Percentiles rank a stretch among this genome's conserved stretches.
These are phyloP conservation scores for Odontomachus brunneus DNA, from an alignment of 1,140 invertebrate genomes.

Conservation along the genomic window DNA sequence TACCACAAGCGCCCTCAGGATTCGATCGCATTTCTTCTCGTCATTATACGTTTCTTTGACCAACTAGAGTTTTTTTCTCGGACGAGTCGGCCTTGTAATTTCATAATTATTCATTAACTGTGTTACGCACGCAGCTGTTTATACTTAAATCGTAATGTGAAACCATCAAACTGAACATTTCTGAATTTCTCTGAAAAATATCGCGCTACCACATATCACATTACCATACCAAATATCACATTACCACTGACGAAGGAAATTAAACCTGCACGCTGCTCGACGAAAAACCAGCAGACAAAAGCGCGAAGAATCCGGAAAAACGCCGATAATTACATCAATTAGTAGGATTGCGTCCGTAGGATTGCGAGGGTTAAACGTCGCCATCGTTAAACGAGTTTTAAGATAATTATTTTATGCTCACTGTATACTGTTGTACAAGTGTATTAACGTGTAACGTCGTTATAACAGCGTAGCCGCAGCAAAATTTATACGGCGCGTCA, in stretches of 20 bases:
- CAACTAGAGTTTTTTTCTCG: too few relatives aligned
- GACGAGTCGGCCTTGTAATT: too few relatives aligned
- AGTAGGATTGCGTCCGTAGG: background rate
- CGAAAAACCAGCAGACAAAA: background rate
- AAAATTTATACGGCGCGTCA: background rate
- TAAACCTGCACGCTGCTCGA: background rate
- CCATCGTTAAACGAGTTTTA: background rate
- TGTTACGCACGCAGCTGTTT: too few relatives aligned
- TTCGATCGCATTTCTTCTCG: too few relatives aligned
- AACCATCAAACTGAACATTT: too few relatives aligned
- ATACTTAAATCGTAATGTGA: too few relatives aligned
- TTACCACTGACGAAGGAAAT: background rate
- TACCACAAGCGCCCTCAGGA: too few relatives aligned
- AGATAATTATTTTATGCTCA: conserved; percentile 21
- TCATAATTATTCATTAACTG: too few relatives aligned
- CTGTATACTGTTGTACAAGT: background rate
- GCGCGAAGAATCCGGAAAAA: background rate
- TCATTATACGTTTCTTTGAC: too few relatives aligned
- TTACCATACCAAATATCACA: too few relatives aligned
- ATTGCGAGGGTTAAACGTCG: background rate
- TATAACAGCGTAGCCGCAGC: background rate
- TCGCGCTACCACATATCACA: too few relatives aligned
- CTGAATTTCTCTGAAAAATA: too few relatives aligned
- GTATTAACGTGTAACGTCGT: background rate
- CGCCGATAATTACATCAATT: conserved; percentile 6